A percentile compares a stretch with the other conserved stretches of the same genome.
Conservation (phyloP, 2,888 invertebrate species). For the Sarcophaga rosellei region DNA sequence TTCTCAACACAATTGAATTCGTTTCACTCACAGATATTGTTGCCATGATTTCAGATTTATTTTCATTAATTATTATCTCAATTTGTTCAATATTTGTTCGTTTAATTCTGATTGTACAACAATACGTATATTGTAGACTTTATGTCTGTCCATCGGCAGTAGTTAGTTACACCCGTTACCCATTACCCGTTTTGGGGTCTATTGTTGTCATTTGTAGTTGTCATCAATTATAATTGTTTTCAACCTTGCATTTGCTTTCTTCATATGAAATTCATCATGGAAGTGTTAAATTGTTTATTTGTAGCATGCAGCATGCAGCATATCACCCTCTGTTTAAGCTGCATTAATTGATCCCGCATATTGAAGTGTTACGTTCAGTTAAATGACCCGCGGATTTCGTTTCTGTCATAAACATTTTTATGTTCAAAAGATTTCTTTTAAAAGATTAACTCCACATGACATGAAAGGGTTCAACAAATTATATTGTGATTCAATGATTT, state of each 20-base stretch:
- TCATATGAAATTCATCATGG: not conserved
- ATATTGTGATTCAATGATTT: not conserved
- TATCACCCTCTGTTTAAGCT: not conserved
- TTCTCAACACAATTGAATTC: not conserved
- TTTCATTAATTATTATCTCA: conserved; percentile 59
- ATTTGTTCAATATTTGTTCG: conserved; percentile 30
- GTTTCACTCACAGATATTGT: not conserved
- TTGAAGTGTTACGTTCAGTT: not conserved
- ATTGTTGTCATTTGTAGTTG: conserved; percentile 65
- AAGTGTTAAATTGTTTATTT: conserved; percentile 36
- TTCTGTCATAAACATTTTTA: not conserved
- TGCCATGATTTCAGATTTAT: conserved; percentile 42
- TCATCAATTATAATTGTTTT: conserved; percentile 62
- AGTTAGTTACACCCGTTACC: too few relatives aligned
- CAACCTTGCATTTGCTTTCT: not conserved
- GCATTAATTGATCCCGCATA: conserved; percentile 43
- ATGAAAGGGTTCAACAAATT: not conserved
- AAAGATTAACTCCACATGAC: too few relatives aligned
- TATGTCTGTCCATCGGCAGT: too few relatives aligned
- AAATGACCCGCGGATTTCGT: conserved; percentile 36
- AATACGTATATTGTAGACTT: too few relatives aligned
- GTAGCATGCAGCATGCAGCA: not conserved
- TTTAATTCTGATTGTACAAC: too few relatives aligned
- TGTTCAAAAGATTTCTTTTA: too few relatives aligned
- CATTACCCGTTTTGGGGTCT: not conserved